Evolutionary conservation across 2,113 vertebrate genomes (phyloP), one percentile per base, ranked within the genome.

Genomic region (Perca fluviatilis): DNA sequence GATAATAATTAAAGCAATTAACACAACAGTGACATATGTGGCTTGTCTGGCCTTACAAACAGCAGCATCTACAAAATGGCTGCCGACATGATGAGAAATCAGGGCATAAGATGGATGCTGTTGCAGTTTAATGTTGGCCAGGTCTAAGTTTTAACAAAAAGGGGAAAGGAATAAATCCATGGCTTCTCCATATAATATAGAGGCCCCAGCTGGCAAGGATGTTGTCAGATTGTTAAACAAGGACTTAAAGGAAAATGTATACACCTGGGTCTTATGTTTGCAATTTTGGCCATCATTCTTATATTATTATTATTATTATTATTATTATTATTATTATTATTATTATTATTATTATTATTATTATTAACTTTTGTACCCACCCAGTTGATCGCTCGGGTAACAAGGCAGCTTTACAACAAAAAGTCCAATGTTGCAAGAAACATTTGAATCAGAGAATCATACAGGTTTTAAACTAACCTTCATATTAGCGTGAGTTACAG

Each of bases 1-100:
- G 82, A 74, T 65, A 40, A 77, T 86, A 88, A 92, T 87, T 83
- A 84, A 84, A 74, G 54, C 63, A 85, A 90, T 86, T 89, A 91
- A 81, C 64, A 77, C 84, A 88, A 86, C 54, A 82, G 69, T 88
- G 83, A 84, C 85, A 89, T 89, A 85, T 91, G 87, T 47, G 83
- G 78, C 68, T 66, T 56, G 67, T 83, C 46, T 49, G 53, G 27
- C 15, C 56, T 1, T 18, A 73, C 68, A 77, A 77, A 74, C 62
- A 54, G 67, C 33, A 75, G 70, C 65, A n/a, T 47, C 68, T 21
- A 67, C 73, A 92, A 82, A 87, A 89, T 90, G 77, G 89, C 49
- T 61, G 77, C 67, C 6, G 47, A 65, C 60, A 58, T 40, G 47
- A 47, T 23, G n/a, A 62, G 27, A 53, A 40, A 43, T 36, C 21